Percentiles rank a stretch among this genome's conserved stretches.
Evolutionary conservation across 1,140 invertebrate species (phyloP).

Genomic region (Zaprionus africanus): DNA sequence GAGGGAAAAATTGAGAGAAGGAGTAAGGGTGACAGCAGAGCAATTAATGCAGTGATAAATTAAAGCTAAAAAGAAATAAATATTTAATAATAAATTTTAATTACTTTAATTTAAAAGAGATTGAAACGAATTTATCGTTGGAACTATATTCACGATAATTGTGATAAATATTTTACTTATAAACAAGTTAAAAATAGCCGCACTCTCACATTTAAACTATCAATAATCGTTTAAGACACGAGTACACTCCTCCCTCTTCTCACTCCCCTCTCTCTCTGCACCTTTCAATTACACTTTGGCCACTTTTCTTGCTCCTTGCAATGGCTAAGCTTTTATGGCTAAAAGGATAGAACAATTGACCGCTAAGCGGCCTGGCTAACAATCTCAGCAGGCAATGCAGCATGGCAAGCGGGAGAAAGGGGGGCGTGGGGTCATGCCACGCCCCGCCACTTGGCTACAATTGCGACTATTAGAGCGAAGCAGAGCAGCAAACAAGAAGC

Average conservation of each 20-base stretch:
- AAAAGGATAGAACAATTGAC: slow-evolving; percentile 51
- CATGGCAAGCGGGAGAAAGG: too few relatives aligned
- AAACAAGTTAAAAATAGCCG: too few relatives aligned
- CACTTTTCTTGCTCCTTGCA: neutral
- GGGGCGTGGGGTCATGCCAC: slow-evolving; percentile 7
- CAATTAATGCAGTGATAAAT: neutral
- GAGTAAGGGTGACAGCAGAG: neutral
- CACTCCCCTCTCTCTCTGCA: neutral
- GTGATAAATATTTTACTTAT: too few relatives aligned
- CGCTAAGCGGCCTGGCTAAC: slow-evolving; percentile 27
- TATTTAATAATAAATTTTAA: too few relatives aligned
- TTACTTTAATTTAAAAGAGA: too few relatives aligned
- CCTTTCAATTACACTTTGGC: slow-evolving; percentile 7
- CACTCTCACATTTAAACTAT: neutral
- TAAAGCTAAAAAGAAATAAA: neutral
- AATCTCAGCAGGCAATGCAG: slow-evolving; percentile 20
- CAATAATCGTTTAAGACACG: neutral
- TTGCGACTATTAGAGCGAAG: slow-evolving; percentile 57
- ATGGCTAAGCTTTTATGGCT: neutral
- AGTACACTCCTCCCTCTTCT: neutral
- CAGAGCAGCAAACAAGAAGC: slow-evolving; percentile 13
- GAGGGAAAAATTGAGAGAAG: too few relatives aligned
- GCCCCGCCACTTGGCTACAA: slow-evolving; percentile 54
- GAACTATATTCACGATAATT: too few relatives aligned
- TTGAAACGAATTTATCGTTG: too few relatives aligned